Conservation (phyloP, 1,140 invertebrate genomes). For the Gryllus bimaculatus region DNA sequence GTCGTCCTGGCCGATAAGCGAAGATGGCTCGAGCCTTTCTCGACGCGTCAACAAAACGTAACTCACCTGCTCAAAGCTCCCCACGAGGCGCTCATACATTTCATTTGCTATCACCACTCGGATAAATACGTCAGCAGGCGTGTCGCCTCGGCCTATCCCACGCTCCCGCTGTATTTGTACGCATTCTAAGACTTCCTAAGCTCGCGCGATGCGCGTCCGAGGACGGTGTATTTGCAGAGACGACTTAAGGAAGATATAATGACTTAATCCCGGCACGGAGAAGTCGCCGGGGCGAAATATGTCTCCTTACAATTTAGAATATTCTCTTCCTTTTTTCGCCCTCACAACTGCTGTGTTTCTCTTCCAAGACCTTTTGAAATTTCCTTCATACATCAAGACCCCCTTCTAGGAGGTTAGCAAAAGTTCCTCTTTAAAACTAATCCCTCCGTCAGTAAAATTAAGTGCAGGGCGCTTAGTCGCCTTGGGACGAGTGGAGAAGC, state of each 20-base stretch:
- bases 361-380: neutral
- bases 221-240: neutral
- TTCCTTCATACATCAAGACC: neutral
- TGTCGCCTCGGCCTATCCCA: neutral
- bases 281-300: neutral
- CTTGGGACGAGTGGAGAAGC: neutral
- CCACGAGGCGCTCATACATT: neutral
- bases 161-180: neutral
- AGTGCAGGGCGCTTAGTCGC: neutral
- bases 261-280: neutral
- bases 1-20: too few species aligned
- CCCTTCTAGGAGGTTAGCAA: neutral
- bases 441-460: neutral
- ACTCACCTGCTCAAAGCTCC: too few species aligned
- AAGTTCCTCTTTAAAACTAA: neutral
- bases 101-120: neutral
- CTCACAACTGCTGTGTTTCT: neutral
- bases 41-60: too few species aligned
- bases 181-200: neutral
- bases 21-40: too few species aligned
- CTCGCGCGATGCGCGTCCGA: neutral
- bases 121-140: neutral
- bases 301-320: neutral
- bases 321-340: neutral
- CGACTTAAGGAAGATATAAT: conserved; percentile 1